Evolutionary conservation across 2,888 invertebrate genomes (phyloP), one percentile per base, ranked within the genome.

Genomic region (Autographa pulchrina): DNA sequence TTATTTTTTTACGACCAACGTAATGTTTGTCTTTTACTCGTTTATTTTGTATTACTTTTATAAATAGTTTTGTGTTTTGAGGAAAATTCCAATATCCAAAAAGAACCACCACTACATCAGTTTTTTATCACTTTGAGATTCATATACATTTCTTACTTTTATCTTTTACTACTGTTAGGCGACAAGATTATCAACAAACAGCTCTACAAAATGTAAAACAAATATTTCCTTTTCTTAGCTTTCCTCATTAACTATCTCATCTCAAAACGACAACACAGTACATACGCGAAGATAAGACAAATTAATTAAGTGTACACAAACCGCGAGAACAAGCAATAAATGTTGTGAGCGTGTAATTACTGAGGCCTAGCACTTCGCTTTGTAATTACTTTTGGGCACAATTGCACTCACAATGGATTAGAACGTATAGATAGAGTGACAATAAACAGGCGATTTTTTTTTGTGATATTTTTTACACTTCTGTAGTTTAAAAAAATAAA

Each of bases 311-410:
- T 63, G 59, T 69, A 72, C 56, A 35, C 35, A 63, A 68, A 77
- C 72, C 79, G 65, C 16, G 41, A 64, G 61, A 63, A 71, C 71
- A 65, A 67, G 32, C 73, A 67, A 61, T 68, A 66, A 70, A 38
- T 61, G 67, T 72, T 72, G 70, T 68, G 11, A 18, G 48, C 60
- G 63, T 56, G 63, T 64, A 72, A 68, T 77, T 74, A 68, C 16
- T 61, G 52, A 16, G 32, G 18, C 18, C 20, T 48, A 52, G 41
- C 59, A 64, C 67, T 74, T 65, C 74, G 54, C 65, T 61, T 59
- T 61, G 58, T 63, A 2, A 60, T 48, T 18, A 20, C 67, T 48
- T 64, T 32, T 71, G 65, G 60, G 31, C 11, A n/a, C 7, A 32
- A 56, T 38, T 70, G 60, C 75, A 71, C 59, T 31, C 25, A 11